Percentiles rank a stretch among this genome's conserved stretches.
Conservation (phyloP, 2,888 invertebrate genomes). For the Steinernema carpocapsae region DNA sequence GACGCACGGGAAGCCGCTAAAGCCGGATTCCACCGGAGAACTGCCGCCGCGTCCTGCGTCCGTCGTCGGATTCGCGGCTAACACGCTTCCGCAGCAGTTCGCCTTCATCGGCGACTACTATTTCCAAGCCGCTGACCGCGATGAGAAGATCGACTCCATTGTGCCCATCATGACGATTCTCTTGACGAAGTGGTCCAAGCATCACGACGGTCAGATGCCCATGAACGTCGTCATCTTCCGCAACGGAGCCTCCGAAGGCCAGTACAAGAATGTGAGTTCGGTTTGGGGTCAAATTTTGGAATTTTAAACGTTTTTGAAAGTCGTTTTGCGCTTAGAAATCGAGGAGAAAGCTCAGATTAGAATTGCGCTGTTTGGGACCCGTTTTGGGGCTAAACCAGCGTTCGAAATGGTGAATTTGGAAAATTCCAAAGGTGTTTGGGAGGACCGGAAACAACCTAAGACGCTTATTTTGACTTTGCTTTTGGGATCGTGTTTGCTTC, state of each 20-base stretch:
- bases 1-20: slow-evolving; percentile 17
- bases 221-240: slow-evolving; percentile 36
- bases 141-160: slow-evolving; percentile 27
- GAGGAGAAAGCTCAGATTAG: too few relatives aligned
- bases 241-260: slow-evolving; percentile 34
- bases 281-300: too few relatives aligned
- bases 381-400: too few relatives aligned
- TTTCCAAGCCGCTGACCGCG: slow-evolving; percentile 42
- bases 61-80: slow-evolving; percentile 38
- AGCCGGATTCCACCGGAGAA: slow-evolving; percentile 25
- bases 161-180: slow-evolving; percentile 13
- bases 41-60: slow-evolving; percentile 25
- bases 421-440: too few relatives aligned
- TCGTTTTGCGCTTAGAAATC: too few relatives aligned
- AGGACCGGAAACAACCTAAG: too few relatives aligned
- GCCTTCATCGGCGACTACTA: slow-evolving; percentile 50
- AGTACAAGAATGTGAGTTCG: slow-evolving; percentile 8
- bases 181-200: not conserved
- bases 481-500: too few relatives aligned
- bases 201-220: slow-evolving; percentile 15
- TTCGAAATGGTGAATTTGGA: too few relatives aligned
- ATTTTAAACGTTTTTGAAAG: too few relatives aligned
- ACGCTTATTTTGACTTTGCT: too few relatives aligned
- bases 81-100: not conserved
- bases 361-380: too few relatives aligned